A percentile compares a stretch with the other conserved stretches of the same genome.
Conservation (phyloP, 64 coral and sea anemone species). For the Dendrophyllia cribrosa region DNA sequence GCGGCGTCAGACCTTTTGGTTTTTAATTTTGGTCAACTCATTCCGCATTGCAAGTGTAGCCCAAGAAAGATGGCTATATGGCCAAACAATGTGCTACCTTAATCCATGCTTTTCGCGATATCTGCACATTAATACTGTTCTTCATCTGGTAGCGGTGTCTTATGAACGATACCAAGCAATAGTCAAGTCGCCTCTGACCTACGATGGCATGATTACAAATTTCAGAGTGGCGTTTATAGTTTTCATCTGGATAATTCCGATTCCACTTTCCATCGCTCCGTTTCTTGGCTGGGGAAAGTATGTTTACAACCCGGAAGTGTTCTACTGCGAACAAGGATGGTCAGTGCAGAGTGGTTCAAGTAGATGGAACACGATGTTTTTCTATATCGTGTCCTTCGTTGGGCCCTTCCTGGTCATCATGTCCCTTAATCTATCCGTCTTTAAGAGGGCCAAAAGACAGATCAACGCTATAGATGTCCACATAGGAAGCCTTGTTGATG, state of each 20-base stretch:
- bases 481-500: neutral
- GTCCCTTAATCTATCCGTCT: neutral
- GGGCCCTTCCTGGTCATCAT: neutral
- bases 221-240: no score
- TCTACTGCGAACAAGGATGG: neutral
- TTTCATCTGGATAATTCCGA: no score
- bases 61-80: conserved; percentile 1
- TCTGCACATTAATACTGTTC: neutral
- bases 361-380: neutral
- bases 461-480: neutral
- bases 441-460: neutral
- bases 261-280: neutral
- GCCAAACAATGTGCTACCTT: conserved; percentile 1
- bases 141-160: conserved; percentile 3
- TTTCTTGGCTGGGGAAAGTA: neutral
- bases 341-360: neutral
- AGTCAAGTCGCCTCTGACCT: neutral
- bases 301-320: neutral
- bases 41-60: neutral
- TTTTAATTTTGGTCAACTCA: neutral
- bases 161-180: conserved; percentile 13
- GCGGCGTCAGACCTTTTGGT: neutral
- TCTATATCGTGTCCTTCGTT: no score
- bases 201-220: neutral
- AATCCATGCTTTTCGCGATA: neutral